Percentiles rank a stretch among this genome's conserved stretches.
Conservation (phyloP, 2,888 invertebrate genomes). For the Erebia aethiops region DNA sequence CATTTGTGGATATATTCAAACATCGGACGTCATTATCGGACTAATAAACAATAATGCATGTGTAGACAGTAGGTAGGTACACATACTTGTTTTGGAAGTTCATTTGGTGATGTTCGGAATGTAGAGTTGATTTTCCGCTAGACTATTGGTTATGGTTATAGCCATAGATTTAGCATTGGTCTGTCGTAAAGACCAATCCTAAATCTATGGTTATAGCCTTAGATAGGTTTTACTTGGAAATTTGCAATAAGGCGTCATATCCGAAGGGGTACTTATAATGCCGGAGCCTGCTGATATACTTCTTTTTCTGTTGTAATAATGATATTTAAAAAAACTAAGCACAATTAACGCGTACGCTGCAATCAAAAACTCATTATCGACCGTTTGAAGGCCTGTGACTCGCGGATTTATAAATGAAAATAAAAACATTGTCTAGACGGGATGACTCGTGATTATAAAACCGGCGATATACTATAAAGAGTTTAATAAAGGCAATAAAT, state of each 20-base stretch:
- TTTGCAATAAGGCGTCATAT: too few relatives aligned
- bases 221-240: too few relatives aligned
- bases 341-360: slow-evolving; percentile 18
- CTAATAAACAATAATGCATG: slow-evolving; percentile 16
- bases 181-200: too few relatives aligned
- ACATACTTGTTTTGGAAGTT: not conserved
- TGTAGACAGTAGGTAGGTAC: too few relatives aligned
- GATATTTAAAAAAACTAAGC: slow-evolving; percentile 14
- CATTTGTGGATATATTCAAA: not conserved
- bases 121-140: not conserved
- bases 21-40: not conserved
- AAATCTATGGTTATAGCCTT: too few relatives aligned
- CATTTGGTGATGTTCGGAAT: not conserved
- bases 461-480: not conserved
- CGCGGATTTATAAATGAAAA: slow-evolving; percentile 17
- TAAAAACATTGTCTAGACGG: slow-evolving; percentile 21
- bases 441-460: slow-evolving; percentile 15
- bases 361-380: slow-evolving; percentile 36
- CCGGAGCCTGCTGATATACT: too few relatives aligned
- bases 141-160: not conserved
- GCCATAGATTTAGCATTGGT: too few relatives aligned
- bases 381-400: slow-evolving; percentile 15
- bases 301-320: too few relatives aligned
- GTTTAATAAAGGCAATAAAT: slow-evolving; percentile 5
- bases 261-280: too few relatives aligned